A percentile compares a stretch with the other conserved stretches of the same genome.
These are phyloP conservation scores for Psettodes erumei DNA, from an alignment of 2,113 vertebrate species.

Conservation along the genomic window DNA sequence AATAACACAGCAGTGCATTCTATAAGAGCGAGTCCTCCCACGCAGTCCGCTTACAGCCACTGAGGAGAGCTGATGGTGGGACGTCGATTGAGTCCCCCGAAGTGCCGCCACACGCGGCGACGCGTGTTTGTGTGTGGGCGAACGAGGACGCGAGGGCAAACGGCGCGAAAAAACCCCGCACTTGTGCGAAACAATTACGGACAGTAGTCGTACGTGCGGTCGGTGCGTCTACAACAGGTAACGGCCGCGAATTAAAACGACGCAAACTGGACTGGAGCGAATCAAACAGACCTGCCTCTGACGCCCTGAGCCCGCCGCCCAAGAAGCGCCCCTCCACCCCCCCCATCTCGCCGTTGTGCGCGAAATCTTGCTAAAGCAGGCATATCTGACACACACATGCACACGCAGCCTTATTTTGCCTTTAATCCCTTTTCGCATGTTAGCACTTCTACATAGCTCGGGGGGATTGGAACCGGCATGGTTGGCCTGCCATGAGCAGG, in stretches of 20 bases:
- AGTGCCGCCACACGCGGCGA: constrained; percentile 38
- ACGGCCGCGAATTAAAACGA: background rate
- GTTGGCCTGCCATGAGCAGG: constrained; percentile 41
- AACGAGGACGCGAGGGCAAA: constrained; percentile 20
- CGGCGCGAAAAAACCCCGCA: no score
- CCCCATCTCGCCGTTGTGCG: constrained; percentile 37
- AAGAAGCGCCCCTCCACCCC: constrained; percentile 32
- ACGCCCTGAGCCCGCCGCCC: constrained; percentile 19
- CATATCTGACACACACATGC: constrained; percentile 71
- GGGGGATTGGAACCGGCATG: constrained; percentile 66
- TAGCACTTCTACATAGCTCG: constrained; percentile 70
- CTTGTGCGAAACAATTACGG: background rate
- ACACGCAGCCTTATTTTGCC: constrained; percentile 62
- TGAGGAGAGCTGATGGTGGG: constrained; percentile 60
- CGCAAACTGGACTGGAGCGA: no score
- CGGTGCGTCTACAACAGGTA: background rate
- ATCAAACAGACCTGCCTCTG: constrained; percentile 10
- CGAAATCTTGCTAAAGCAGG: constrained; percentile 71
- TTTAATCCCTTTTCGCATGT: constrained; percentile 73
- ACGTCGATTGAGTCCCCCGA: constrained; percentile 69
- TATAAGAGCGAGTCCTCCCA: constrained; percentile 71
- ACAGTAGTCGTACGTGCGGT: background rate
- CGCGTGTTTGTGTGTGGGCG: constrained; percentile 60
- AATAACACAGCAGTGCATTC: constrained; percentile 77
- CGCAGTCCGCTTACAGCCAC: constrained; percentile 59